Base-by-base conservation (phyloP, 2,888 invertebrate species). In the Coelopa pilipes region DNA sequence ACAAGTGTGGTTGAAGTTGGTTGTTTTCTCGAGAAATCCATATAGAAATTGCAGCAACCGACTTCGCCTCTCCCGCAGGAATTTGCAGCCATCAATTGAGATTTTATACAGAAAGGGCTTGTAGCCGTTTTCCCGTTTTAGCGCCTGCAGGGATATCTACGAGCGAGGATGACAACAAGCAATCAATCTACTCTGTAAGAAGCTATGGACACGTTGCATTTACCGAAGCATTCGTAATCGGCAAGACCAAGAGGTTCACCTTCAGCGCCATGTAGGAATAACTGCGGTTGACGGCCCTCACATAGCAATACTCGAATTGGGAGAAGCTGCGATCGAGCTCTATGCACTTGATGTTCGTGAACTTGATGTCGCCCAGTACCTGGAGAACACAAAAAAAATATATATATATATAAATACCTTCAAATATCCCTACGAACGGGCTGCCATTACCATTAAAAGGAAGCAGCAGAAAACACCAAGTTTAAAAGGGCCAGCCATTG, bases 251-350 rank as follows among this genome's bases (percentile, higher is more conserved):
- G 1, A 65, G 10, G 12, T 66, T 65, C 0, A 47, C 10, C 57
- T 45, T 53, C 0, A 72, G 5, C 13, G 72, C 65, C 7, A 65
- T 13, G 46, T 72, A 72, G 24, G 65, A 50, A 17, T 72, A 65
- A 15, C 57, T 55, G 1, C 72, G 65, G 65, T 72, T 72, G 5
- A 72, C 46, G 12, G 65, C 19, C 46, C 57, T 65, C 11, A 72
- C 17, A 47, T 55, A 65, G 21, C 72, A 72, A 55, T 72, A 72
- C n/a, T 72, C 65, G 21, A 72, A 65, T 0, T 19, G 9, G 46
- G 1, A 0, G 17, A 59, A 72, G 3, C 12, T n/a, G 9, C 17
- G 12, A 49, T 63, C 70, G 34, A 24, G 15, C 19, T 4, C 50
- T 2, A n/a, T 70, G 50, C 70, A 70, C 0, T 15, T 15, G 4